Evolutionary conservation across 2,113 vertebrate genomes (phyloP), one percentile per base, ranked within the genome.

Genomic region (Heterocephalus glaber): DNA sequence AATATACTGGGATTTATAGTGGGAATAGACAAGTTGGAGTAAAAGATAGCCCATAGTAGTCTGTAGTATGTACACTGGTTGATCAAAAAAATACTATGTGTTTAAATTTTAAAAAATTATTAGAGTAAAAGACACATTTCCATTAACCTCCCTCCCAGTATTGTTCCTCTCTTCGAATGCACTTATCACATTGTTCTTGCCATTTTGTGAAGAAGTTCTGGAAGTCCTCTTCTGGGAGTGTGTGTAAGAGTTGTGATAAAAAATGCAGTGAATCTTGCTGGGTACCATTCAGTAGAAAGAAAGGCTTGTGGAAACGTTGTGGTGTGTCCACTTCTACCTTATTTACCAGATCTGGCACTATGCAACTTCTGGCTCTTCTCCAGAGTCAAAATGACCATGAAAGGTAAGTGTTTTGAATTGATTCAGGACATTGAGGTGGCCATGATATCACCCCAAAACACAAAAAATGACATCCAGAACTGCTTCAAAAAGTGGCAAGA

Each of bases 21-120:
- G 82, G 35, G 16, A 94, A 74, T 82, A 91, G 33, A 66, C 22
- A 87, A 72, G 20, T 94, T 85, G n/a, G 54, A 74, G 38, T 96
- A 14, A 24, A 87, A 84, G 47, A 60, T 6, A 88, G 26, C 0
- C 26, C 28, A 88, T 41, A 79, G 19, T 84, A 94, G 38, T 86
- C n/a, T 93, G 11, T 65, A 7, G 9, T 79, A 65, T 88, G 56
- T 88, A 72, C 38, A 87, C 81, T 74, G 72, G 24, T 76, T 28
- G 2, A 47, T 47, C 11, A 47, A 28, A 68, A 47, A 47, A 44
- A 47, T 11, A 14, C 11, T 74, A 44, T 74, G 41, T 76, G 72
- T 47, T 47, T 76, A 41, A 41, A 74, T 3, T 44, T 44, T 44
- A 20, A 72, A 72, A 68, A 24, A 22, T 22, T 76, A 11, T 28